Conservation (phyloP, 1,140 invertebrate species). For the Orius laevigatus region DNA sequence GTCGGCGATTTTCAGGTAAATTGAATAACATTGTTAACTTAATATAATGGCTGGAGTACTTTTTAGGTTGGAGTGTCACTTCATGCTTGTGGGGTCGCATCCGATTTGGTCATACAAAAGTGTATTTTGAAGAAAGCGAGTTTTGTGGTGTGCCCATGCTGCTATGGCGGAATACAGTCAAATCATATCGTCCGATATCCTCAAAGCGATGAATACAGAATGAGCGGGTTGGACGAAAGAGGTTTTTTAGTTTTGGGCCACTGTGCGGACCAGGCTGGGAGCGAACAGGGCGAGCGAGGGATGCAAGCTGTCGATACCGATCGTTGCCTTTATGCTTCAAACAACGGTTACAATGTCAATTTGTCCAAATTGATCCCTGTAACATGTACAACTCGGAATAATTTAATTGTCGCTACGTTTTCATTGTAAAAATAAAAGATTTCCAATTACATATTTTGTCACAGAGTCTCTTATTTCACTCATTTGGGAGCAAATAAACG, state of each 20-base stretch:
- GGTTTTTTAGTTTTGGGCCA: slow-evolving; percentile 71
- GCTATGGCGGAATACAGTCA: slow-evolving; percentile 63
- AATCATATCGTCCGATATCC: slow-evolving; percentile 57
- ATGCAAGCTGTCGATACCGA: slow-evolving; percentile 84
- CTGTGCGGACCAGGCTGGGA: slow-evolving; percentile 76
- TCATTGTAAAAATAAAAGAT: no score
- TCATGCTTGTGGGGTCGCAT: slow-evolving; percentile 88
- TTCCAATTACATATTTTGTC: no score
- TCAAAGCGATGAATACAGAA: slow-evolving; percentile 39
- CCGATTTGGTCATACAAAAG: slow-evolving; percentile 77
- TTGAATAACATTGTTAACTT: neutral
- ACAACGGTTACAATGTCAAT: slow-evolving; percentile 55
- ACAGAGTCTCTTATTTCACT: no score
- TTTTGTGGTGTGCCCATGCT: slow-evolving; percentile 87
- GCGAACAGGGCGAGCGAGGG: slow-evolving; percentile 54
- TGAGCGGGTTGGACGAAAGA: slow-evolving; percentile 32
- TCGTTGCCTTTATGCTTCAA: slow-evolving; percentile 44
- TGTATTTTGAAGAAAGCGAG: slow-evolving; percentile 57
- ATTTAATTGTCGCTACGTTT: slow-evolving; percentile 58
- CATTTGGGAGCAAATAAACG: no score
- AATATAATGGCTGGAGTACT: neutral
- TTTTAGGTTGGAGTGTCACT: slow-evolving; percentile 53
- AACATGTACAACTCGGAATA: slow-evolving; percentile 84
- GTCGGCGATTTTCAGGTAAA: slow-evolving; percentile 39
- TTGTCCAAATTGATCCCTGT: slow-evolving; percentile 58